Conservation (phyloP, 2,888 invertebrate species). For the Entomobrya proxima region DNA sequence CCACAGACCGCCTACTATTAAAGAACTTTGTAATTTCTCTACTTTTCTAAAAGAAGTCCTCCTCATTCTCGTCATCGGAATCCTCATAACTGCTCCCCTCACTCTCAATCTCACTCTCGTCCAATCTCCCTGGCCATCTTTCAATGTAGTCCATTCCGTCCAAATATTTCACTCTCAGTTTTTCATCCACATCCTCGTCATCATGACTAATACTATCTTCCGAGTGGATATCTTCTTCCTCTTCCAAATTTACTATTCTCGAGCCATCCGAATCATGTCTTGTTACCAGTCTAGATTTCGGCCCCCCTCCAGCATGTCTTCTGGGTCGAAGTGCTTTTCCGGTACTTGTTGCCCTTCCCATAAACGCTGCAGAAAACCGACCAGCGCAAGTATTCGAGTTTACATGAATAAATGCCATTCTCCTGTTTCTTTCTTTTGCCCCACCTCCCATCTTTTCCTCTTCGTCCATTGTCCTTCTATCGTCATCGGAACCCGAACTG, state of each 20-base stretch:
- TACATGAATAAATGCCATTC: not conserved
- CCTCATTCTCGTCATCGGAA: not conserved
- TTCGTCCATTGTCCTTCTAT: not conserved
- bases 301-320: conserved; percentile 18
- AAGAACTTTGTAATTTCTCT: not conserved
- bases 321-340: not conserved
- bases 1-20: too few relatives aligned
- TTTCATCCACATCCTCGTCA: conserved; percentile 13
- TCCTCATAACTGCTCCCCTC: conserved; percentile 46
- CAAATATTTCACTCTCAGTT: conserved; percentile 36
- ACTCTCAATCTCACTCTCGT: conserved; percentile 64
- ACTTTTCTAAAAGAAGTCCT: not conserved
- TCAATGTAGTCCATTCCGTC: conserved; percentile 61
- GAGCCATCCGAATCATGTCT: not conserved
- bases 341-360: not conserved
- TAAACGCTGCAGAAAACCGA: conserved; percentile 4
- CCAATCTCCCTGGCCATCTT: conserved; percentile 71
- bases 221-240: conserved; percentile 15
- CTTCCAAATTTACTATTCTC: not conserved
- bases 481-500: too few relatives aligned
- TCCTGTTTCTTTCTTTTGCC: too few relatives aligned
- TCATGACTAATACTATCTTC: not conserved
- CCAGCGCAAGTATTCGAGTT: not conserved
- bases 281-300: not conserved
- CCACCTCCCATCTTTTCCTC: too few relatives aligned